phyloP scores from a whole-genome alignment of 2,888 invertebrate species.

The Tachystola acroxantha region DNA sequence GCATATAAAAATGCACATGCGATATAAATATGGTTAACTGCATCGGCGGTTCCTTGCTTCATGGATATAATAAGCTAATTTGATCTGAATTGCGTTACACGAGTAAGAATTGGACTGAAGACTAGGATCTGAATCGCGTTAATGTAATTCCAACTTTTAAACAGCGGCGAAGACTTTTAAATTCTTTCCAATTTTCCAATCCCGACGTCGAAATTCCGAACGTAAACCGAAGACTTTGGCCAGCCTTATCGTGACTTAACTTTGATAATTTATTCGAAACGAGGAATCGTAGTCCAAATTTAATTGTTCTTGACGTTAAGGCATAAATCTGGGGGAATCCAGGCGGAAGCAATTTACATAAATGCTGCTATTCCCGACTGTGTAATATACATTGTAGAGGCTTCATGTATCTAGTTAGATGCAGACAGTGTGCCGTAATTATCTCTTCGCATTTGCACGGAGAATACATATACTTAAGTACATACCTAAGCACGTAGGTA shows the following conservation, averaged over 20 bases:
- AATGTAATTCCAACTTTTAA: background rate
- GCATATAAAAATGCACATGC: too few relatives aligned
- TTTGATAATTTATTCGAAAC: conserved; percentile 60
- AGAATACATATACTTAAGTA: background rate
- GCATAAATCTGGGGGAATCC: conserved; percentile 67
- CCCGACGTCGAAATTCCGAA: conserved; percentile 2
- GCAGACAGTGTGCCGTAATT: conserved; percentile 6
- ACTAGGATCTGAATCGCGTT: too few relatives aligned
- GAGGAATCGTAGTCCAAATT: conserved; percentile 59
- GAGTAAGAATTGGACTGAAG: too few relatives aligned
- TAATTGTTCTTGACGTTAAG: conserved; percentile 67
- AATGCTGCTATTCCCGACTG: conserved; percentile 51
- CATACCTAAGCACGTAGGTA: background rate
- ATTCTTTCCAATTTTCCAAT: background rate
- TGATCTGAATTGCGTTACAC: too few relatives aligned
- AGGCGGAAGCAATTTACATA: conserved; percentile 71
- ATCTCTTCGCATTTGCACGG: conserved; percentile 7
- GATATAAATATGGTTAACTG: too few relatives aligned
- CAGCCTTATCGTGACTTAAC: conserved; percentile 27
- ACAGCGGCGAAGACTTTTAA: too few relatives aligned
- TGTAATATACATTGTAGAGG: conserved; percentile 56
- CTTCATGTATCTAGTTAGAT: conserved; percentile 44
- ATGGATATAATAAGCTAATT: too few relatives aligned
- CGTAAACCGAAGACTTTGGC: conserved; percentile 3
- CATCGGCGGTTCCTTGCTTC: too few relatives aligned